These are phyloP conservation scores for Cossypha heuglini DNA, from an alignment of 2,797 vertebrate species.

Conservation along the genomic window DNA sequence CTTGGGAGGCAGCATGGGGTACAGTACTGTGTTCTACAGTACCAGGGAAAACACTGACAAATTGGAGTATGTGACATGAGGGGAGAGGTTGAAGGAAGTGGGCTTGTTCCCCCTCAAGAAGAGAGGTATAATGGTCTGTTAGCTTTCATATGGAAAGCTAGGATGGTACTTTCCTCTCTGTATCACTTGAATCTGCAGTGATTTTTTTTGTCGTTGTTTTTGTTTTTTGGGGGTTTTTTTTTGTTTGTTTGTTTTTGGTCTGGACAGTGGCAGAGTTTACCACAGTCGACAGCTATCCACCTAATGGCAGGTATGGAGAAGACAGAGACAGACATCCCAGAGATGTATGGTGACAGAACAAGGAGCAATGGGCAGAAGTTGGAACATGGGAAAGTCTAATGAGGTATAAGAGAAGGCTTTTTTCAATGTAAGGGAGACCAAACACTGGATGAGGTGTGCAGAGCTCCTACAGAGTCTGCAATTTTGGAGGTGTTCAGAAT, in stretches of 20 bases:
- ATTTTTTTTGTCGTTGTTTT: background rate
- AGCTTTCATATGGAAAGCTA: background rate
- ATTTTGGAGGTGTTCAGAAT: background rate
- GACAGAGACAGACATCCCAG: background rate
- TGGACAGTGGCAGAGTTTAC: background rate
- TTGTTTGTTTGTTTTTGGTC: background rate
- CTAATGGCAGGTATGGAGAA: background rate
- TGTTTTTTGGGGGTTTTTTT: no score
- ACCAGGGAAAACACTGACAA: background rate
- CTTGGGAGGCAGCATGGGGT: background rate
- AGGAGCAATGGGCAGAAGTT: background rate
- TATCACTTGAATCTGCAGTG: background rate
- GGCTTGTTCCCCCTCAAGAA: background rate
- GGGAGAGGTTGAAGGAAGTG: accelerated
- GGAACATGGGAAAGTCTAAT: background rate
- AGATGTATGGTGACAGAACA: background rate
- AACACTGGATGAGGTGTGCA: background rate
- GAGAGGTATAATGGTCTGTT: background rate
- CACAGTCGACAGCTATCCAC: accelerated
- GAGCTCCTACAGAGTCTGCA: background rate
- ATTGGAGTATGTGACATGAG: background rate
- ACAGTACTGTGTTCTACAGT: background rate
- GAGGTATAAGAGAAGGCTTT: background rate
- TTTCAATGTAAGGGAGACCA: background rate
- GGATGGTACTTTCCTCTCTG: background rate